Percentiles rank a stretch among this genome's conserved stretches.
phyloP scores from a whole-genome alignment of 2,113 vertebrate genomes.

The Upupa epops region DNA sequence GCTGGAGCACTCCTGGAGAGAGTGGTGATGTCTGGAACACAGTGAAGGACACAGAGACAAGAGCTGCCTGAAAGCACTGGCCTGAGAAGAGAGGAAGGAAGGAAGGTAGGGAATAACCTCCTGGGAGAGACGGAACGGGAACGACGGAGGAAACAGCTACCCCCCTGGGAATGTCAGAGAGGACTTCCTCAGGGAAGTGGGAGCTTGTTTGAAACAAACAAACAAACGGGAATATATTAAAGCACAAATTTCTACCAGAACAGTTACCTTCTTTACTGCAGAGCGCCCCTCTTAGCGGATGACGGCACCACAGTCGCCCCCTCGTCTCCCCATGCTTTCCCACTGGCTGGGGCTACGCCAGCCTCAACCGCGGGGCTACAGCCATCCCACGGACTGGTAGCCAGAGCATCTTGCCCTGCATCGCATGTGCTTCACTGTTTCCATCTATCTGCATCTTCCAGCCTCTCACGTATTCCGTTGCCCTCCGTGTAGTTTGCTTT shows the following conservation, averaged over 20 bases:
- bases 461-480: conserved; percentile 37
- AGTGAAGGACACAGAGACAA: conserved; percentile 20
- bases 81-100: conserved; percentile 12
- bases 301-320: neutral
- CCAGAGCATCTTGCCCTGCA: neutral
- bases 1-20: conserved; percentile 69
- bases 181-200: conserved; percentile 65
- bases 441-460: conserved; percentile 40
- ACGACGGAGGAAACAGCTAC: conserved; percentile 14
- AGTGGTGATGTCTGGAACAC: conserved; percentile 63
- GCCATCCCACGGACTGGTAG: neutral
- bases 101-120: conserved; percentile 47
- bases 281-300: conserved; percentile 59
- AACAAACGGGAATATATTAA: conserved; percentile 78
- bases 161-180: conserved; percentile 42
- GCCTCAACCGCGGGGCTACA: neutral
- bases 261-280: conserved; percentile 78
- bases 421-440: conserved; percentile 64
- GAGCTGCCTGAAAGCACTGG: neutral
- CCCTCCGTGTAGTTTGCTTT: conserved; percentile 42
- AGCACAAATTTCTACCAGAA: conserved; percentile 85
- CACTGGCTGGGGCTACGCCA: neutral
- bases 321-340: conserved; percentile 17
- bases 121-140: conserved; percentile 20
- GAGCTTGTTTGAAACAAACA: conserved; percentile 66